Evolutionary conservation across 2,797 vertebrate genomes (phyloP), one percentile per base, ranked within the genome.

Genomic region (Potorous gilbertii): DNA sequence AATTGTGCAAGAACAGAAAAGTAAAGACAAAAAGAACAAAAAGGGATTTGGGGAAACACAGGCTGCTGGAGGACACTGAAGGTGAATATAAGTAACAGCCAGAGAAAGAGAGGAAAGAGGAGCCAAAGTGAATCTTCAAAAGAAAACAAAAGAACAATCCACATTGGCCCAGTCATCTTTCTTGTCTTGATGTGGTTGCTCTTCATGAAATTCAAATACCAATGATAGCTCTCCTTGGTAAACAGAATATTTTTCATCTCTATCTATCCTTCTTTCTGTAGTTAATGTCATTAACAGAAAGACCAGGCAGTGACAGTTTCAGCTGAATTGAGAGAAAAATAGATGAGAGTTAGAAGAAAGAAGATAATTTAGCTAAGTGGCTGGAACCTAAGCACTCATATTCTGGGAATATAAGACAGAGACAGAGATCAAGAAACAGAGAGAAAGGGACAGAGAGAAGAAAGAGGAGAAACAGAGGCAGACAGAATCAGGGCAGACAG

Each of bases 51-150:
- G n/a, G 14, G 14, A 91, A 94, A 55, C 3, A 29, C 46, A 34
- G 55, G 4, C 14, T 59, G 31, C n/a, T 52, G 52, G 27, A 94
- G 9, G 18, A 89, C 2, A 56, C 0, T 40, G 50, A 55, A 12
- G 24, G 55, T 66, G 13, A 90, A 95, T 46, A 0, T 0, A 28
- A 6, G 4, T 10, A 31, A 74, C 6, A 94, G 24, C 5, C 27
- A 34, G 27, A 95, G 34, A 54, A 92, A 62, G 94, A 92, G 54
- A 40, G 50, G 94, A 93, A n/a, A 55, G 56, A 40, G 3, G 66
- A 46, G 74, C 18, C 74, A 81, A 50, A 87, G 6, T 10, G 54
- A 62, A 93, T 40, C 10, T 81, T 81, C 74, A 9, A 46, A 16
- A 74, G 31, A 34, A 74, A 74, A 55, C 87, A 90, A 46, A 31